These are phyloP conservation scores for Smutsia temminckii DNA, from an alignment of 2,797 vertebrate genomes.

Conservation along the genomic window DNA sequence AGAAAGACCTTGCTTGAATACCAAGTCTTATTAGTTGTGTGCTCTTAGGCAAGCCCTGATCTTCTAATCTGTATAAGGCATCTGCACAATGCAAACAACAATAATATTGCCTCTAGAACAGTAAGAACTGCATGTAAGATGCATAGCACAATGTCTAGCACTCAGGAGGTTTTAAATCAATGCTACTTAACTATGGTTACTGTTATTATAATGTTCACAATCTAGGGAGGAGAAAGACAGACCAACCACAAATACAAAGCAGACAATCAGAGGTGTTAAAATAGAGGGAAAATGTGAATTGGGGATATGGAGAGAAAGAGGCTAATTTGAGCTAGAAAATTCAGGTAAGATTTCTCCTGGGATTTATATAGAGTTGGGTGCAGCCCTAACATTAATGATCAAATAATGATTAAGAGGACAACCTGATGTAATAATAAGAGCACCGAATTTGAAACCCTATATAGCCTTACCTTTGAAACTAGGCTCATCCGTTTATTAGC, in stretches of 20 bases:
- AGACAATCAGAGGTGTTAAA: neutral
- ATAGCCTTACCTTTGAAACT: neutral
- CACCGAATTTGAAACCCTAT: neutral
- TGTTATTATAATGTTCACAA: neutral
- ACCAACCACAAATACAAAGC: neutral
- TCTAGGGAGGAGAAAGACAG: neutral
- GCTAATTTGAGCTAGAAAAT: slow-evolving; percentile 13
- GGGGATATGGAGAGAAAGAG: neutral
- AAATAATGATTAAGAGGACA: neutral
- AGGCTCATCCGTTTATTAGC: neutral
- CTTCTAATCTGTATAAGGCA: neutral
- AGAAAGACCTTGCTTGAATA: neutral
- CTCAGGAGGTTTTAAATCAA: neutral
- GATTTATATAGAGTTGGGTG: neutral
- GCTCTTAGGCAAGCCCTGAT: neutral
- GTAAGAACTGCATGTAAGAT: neutral
- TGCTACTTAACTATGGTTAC: neutral
- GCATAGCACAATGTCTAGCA: neutral
- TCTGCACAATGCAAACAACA: neutral
- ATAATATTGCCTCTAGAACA: neutral
- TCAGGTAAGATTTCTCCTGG: neutral
- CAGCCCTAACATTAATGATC: neutral
- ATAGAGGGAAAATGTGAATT: neutral
- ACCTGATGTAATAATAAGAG: neutral
- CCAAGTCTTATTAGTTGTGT: neutral